phyloP scores from a whole-genome alignment of 1,140 invertebrate genomes.

The Andricus grossulariae region DNA sequence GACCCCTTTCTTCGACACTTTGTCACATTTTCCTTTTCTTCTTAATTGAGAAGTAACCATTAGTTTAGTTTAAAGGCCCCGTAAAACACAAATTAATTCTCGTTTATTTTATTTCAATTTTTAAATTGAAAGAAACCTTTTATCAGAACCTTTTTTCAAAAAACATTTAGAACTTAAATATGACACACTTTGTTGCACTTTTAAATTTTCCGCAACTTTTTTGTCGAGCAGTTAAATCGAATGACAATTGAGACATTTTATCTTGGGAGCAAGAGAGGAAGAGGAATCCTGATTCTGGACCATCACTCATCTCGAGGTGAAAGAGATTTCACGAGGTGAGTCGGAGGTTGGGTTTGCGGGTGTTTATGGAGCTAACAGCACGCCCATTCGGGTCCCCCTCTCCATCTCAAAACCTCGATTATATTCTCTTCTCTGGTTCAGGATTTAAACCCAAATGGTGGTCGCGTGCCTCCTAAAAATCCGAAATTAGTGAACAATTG shows the following conservation, averaged over 20 bases:
- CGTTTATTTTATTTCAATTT: too few relatives aligned
- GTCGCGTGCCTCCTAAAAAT: constrained; percentile 3
- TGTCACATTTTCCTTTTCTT: constrained; percentile 1
- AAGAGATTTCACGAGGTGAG: constrained; percentile 46
- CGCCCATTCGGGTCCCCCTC: constrained; percentile 49
- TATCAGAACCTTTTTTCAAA: too few relatives aligned
- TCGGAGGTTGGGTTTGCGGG: constrained; percentile 58
- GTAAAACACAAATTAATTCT: too few relatives aligned
- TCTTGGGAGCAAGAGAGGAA: neutral
- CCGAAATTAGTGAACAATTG: constrained; percentile 30
- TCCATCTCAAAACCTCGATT: constrained; percentile 50
- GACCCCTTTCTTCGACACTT: constrained; percentile 25
- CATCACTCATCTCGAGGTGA: constrained; percentile 52
- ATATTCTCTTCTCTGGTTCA: constrained; percentile 49
- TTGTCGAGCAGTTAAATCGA: too few relatives aligned
- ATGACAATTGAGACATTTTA: neutral
- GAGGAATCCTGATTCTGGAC: constrained; percentile 37
- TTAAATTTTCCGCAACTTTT: too few relatives aligned
- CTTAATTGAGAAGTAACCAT: constrained; percentile 10
- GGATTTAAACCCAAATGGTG: neutral
- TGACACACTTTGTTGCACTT: too few relatives aligned
- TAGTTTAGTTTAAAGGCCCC: too few relatives aligned
- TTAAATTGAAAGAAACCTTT: too few relatives aligned
- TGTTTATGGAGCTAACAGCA: constrained; percentile 62
- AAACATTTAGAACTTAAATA: too few relatives aligned